Percentiles rank a stretch among this genome's conserved stretches.
Evolutionary conservation across 1,140 invertebrate species (phyloP).

Genomic region (Bombus pyrosoma): DNA sequence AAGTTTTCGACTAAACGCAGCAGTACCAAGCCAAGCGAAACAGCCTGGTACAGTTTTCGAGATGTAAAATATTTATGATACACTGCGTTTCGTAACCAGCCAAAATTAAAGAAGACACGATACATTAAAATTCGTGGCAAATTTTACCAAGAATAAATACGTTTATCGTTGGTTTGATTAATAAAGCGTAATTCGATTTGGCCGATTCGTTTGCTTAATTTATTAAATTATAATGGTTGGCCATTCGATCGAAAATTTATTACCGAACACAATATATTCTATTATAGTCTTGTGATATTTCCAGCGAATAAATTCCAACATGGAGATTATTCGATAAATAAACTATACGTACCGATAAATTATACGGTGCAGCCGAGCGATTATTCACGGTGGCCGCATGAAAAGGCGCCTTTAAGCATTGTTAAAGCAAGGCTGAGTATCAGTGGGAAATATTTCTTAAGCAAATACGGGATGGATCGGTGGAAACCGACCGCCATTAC

Average conservation of each 20-base stretch:
- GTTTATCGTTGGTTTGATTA: no score
- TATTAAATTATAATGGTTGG: no score
- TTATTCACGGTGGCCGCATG: neutral
- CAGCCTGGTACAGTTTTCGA: neutral
- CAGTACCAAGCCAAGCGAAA: neutral
- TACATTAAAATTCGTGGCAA: no score
- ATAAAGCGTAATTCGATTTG: no score
- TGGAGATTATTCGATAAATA: conserved; percentile 9
- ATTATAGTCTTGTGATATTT: neutral
- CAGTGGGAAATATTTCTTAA: conserved; percentile 17
- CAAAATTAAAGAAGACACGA: no score
- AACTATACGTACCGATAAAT: neutral
- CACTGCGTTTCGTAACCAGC: no score
- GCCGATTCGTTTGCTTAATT: no score
- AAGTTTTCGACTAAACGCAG: neutral
- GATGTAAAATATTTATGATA: neutral
- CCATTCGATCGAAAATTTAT: neutral
- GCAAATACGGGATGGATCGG: conserved; percentile 6
- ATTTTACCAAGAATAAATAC: no score
- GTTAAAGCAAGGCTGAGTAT: neutral
- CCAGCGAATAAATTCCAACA: neutral
- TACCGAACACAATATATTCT: neutral
- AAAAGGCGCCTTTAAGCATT: conserved; percentile 10
- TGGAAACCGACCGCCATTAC: conserved; percentile 5
- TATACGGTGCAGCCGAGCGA: no score